Percentiles rank a stretch among this genome's conserved stretches.
Conservation (phyloP, 2,888 invertebrate species). For the Sinotaia quadrata region DNA sequence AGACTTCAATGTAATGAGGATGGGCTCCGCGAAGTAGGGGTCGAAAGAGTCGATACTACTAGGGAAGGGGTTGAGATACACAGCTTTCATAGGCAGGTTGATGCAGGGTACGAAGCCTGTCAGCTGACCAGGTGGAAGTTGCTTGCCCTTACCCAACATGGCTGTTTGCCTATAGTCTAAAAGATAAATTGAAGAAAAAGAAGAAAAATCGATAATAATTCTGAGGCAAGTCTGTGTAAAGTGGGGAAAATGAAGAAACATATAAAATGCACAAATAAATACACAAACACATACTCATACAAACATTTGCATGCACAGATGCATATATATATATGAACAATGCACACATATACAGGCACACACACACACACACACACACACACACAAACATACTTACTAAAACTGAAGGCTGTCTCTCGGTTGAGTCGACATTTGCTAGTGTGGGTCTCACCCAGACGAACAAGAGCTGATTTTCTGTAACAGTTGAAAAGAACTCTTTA, state of each 20-base stretch:
- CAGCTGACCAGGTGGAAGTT: conserved; percentile 57
- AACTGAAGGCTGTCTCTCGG: conserved; percentile 59
- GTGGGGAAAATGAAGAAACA: not conserved
- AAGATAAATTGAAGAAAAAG: conserved; percentile 1
- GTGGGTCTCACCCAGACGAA: conserved; percentile 70
- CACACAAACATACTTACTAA: conserved; percentile 48
- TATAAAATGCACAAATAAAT: not conserved
- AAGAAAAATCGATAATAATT: not conserved
- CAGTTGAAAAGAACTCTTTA: too few relatives aligned
- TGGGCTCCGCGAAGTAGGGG: conserved; percentile 58
- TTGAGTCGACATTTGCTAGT: conserved; percentile 64
- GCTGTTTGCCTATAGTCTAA: conserved; percentile 60
- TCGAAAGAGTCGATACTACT: conserved; percentile 59
- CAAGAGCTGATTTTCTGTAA: conserved; percentile 66
- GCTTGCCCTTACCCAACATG: conserved; percentile 54
- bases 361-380: not conserved
- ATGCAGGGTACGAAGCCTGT: conserved; percentile 66
- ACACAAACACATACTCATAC: too few relatives aligned
- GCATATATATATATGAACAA: not conserved
- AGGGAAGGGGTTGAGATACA: conserved; percentile 70
- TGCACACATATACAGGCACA: not conserved
- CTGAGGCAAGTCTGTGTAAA: not conserved
- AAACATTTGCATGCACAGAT: not conserved
- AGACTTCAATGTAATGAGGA: conserved; percentile 67
- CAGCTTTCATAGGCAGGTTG: conserved; percentile 69